Evolutionary conservation across 2,113 vertebrate species (phyloP).

Genomic region (Willisornis vidua): DNA sequence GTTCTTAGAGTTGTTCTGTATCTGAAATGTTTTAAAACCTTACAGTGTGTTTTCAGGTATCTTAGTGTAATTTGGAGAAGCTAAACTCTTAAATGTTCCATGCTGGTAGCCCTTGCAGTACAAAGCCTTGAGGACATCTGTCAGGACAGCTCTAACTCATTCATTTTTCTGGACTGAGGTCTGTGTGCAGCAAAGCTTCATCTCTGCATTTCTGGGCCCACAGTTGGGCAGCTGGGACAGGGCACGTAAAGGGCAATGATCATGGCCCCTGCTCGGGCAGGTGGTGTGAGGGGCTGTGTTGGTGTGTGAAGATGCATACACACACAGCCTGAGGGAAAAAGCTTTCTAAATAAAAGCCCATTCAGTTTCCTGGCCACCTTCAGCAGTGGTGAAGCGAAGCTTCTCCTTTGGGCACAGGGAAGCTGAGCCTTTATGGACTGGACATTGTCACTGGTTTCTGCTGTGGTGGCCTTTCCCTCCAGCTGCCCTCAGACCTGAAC

Average conservation of each 20-base stretch:
- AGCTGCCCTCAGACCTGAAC: background rate
- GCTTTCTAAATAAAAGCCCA: background rate
- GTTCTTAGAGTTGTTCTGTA: background rate
- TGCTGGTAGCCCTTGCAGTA: background rate
- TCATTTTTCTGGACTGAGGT: background rate
- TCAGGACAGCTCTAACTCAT: background rate
- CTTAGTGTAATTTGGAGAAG: background rate
- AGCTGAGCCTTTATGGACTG: background rate
- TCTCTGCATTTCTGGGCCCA: fast-evolving
- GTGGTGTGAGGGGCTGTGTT: background rate
- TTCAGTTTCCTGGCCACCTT: background rate
- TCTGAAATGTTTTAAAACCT: background rate
- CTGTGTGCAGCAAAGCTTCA: background rate
- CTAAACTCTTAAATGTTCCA: background rate
- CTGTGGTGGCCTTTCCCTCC: background rate
- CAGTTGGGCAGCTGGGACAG: background rate
- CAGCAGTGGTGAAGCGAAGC: fast-evolving
- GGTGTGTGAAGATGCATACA: background rate
- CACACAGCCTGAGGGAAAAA: background rate
- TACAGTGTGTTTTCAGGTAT: background rate
- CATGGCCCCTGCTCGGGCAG: background rate
- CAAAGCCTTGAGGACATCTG: background rate
- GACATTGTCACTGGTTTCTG: background rate
- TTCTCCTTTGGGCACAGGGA: background rate
- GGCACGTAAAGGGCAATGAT: fast-evolving